Conservation (phyloP, 2,113 vertebrate species). For the Notarius quadriscutis region DNA sequence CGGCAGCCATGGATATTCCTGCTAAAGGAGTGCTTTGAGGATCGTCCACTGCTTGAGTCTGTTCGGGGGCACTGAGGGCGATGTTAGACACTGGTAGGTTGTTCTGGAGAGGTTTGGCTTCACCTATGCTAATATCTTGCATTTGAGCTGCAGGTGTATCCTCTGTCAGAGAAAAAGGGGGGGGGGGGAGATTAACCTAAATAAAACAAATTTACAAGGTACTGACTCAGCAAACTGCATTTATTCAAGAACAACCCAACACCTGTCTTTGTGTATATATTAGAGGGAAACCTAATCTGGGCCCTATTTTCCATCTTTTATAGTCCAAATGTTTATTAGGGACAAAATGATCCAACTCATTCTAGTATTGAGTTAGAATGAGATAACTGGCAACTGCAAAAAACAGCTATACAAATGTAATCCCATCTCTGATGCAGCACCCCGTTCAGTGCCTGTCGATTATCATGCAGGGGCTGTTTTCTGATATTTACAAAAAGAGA, state of each 20-base stretch:
- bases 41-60: not conserved
- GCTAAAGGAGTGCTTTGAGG: not conserved
- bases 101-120: not conserved
- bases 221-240: not conserved
- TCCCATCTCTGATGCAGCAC: too few relatives aligned
- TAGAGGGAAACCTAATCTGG: too few relatives aligned
- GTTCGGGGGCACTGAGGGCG: not conserved
- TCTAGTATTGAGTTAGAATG: too few relatives aligned
- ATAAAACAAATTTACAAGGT: not conserved
- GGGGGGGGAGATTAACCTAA: not conserved
- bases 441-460: too few relatives aligned
- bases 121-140: not conserved
- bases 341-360: too few relatives aligned
- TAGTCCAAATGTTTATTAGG: too few relatives aligned
- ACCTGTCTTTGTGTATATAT: too few relatives aligned
- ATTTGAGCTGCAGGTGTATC: slow-evolving; percentile 14
- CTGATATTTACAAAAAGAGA: too few relatives aligned
- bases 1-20: slow-evolving; percentile 61
- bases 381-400: too few relatives aligned
- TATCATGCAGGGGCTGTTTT: too few relatives aligned
- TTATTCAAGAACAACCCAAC: not conserved
- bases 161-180: not conserved
- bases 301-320: too few relatives aligned
- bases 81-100: not conserved
- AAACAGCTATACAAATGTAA: too few relatives aligned